Conservation (phyloP, 2,113 vertebrate genomes). For the Oxyura jamaicensis region DNA sequence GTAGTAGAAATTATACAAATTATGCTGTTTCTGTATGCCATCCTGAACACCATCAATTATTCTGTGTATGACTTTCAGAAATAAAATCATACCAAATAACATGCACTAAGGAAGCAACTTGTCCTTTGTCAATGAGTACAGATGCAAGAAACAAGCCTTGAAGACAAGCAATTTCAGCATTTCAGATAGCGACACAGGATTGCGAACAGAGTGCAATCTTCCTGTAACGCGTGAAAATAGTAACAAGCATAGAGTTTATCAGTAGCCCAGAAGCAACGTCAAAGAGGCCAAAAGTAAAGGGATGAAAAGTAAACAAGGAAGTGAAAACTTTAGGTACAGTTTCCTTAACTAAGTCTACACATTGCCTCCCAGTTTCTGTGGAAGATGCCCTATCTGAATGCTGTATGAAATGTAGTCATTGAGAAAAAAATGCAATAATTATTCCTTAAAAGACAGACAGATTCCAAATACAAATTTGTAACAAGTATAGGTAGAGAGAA, state of each 20-base stretch:
- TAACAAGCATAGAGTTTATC: background rate
- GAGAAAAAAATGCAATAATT: no score
- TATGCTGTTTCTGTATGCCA: background rate
- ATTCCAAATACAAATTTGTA: no score
- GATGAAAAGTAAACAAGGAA: background rate
- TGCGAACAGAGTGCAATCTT: background rate
- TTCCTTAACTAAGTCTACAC: background rate
- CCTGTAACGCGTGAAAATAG: background rate
- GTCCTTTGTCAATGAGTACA: background rate
- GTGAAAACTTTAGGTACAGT: background rate
- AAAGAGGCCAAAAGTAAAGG: background rate
- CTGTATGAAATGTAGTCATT: no score
- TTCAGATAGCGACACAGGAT: background rate
- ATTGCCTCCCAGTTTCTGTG: background rate
- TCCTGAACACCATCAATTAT: background rate
- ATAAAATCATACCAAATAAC: background rate
- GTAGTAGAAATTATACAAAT: background rate
- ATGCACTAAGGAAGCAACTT: background rate
- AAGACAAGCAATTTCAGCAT: background rate
- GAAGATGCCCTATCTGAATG: background rate
- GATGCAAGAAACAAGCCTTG: background rate
- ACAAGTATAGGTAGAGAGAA: no score
- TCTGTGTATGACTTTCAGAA: background rate
- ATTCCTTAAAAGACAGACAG: no score
- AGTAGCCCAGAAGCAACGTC: background rate